Evolutionary conservation across 2,888 invertebrate genomes (phyloP).

Genomic region (Ganaspis brasiliensis): DNA sequence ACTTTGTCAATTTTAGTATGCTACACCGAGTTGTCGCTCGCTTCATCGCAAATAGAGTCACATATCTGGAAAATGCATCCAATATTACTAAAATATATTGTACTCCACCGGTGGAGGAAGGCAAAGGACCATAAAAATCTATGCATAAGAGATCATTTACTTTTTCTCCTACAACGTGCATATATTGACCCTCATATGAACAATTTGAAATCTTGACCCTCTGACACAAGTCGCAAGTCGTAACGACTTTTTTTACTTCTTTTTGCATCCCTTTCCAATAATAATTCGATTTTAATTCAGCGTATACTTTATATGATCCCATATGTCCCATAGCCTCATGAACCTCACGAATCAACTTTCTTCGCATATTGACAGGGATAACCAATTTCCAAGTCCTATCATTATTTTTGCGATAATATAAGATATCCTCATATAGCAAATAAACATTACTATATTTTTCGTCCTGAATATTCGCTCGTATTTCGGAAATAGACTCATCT

Average conservation of each 20-base stretch:
- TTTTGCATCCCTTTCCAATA: constrained; percentile 31
- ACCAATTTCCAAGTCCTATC: background rate
- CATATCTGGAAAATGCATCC: background rate
- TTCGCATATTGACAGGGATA: background rate
- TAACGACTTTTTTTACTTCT: constrained; percentile 17
- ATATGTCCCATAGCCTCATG: constrained; percentile 27
- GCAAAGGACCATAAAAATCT: background rate
- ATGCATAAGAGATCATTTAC: background rate
- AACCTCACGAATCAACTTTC: background rate
- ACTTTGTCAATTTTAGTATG: background rate
- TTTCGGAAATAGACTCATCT: background rate
- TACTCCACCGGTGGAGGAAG: background rate
- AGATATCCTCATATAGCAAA: background rate
- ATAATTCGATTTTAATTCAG: constrained; percentile 27
- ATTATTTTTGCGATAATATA: background rate
- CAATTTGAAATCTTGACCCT: constrained; percentile 5
- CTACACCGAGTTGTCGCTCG: background rate
- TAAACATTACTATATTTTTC: background rate
- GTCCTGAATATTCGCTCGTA: background rate
- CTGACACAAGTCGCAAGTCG: too few species aligned
- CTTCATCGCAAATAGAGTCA: background rate
- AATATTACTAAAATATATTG: background rate
- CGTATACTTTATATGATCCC: constrained; percentile 9
- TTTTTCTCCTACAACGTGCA: background rate
- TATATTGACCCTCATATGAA: background rate